These are phyloP conservation scores for Chymomyza fuscimana DNA, from an alignment of 2,888 invertebrate genomes.

Conservation along the genomic window DNA sequence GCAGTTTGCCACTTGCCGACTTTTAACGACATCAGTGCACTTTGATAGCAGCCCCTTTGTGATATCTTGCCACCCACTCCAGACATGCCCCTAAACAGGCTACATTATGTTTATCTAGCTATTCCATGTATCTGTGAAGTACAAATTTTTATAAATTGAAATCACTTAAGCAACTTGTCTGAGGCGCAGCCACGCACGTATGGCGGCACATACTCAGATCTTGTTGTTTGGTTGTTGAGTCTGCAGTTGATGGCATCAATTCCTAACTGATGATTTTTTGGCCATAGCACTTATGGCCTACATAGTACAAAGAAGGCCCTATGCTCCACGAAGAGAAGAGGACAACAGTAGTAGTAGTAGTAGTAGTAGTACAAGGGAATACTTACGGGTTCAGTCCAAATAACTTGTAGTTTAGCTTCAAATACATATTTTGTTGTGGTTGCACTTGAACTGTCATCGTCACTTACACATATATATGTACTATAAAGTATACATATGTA, in stretches of 20 bases:
- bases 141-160: conserved; percentile 51
- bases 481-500: no score
- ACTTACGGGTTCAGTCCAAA: background rate
- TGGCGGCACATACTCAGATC: background rate
- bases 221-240: background rate
- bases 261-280: conserved; percentile 15
- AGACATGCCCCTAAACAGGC: conserved; percentile 21
- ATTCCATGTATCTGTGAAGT: conserved; percentile 33
- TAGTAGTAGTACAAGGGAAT: background rate
- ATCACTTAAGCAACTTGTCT: conserved; percentile 51
- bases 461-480: background rate
- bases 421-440: background rate
- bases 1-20: background rate
- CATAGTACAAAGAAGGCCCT: no score
- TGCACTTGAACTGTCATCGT: background rate
- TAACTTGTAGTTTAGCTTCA: background rate
- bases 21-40: conserved; percentile 33
- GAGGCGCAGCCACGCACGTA: background rate
- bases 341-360: no score
- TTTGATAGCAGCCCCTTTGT: conserved; percentile 27
- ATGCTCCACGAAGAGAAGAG: no score
- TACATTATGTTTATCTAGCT: conserved; percentile 36
- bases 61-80: background rate
- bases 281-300: background rate
- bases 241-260: conserved; percentile 15